Evolutionary conservation across 2,113 vertebrate genomes (phyloP).

Genomic region (Gadus macrocephalus): DNA sequence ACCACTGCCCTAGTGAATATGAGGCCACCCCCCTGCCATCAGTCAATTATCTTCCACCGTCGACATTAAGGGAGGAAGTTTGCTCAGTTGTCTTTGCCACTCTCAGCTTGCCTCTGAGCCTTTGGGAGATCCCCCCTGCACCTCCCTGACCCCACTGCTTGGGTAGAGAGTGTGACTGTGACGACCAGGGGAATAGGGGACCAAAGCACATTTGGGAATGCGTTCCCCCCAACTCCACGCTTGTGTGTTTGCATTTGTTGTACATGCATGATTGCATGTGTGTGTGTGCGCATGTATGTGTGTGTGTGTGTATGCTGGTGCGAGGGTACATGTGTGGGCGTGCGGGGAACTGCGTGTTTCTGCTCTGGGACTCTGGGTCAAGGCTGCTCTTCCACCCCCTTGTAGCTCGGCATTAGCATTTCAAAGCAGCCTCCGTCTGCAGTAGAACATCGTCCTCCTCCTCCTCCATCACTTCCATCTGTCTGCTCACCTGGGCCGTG

Average conservation of each 20-base stretch:
- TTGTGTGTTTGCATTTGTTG: neutral
- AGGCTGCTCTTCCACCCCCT: neutral
- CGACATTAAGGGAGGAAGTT: no score
- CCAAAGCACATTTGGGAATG: no score
- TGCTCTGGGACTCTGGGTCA: neutral
- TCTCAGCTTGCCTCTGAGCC: constrained; percentile 1
- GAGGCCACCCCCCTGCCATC: no score
- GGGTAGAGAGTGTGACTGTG: no score
- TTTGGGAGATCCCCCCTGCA: neutral
- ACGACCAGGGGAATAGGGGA: no score
- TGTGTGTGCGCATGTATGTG: neutral
- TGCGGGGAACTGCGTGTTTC: neutral
- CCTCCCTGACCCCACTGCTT: no score
- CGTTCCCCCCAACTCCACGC: neutral
- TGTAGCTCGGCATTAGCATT: constrained; percentile 13
- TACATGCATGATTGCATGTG: neutral
- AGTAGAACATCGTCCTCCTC: neutral
- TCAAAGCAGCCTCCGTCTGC: constrained; percentile 10
- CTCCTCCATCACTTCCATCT: neutral
- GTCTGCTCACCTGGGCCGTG: neutral
- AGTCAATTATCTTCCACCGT: no score
- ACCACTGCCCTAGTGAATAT: neutral
- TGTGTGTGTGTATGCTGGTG: neutral
- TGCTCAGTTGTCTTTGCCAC: neutral
- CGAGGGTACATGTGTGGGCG: neutral